Evolutionary conservation across 1,140 invertebrate genomes (phyloP), one percentile per base, ranked within the genome.

Genomic region (Aphidius ervi): DNA sequence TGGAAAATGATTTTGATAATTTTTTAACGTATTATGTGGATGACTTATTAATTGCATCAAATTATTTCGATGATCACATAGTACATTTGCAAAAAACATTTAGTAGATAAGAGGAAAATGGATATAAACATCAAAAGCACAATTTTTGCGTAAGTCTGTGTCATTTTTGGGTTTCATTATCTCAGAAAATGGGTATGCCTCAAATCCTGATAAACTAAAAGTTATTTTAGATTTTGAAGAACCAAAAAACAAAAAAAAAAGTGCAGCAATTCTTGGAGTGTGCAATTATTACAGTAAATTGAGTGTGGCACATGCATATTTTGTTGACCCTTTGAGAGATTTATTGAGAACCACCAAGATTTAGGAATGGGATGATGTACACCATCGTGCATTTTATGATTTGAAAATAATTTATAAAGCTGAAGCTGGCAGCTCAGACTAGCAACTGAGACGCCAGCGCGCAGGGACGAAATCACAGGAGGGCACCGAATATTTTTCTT

Each of bases 231-330:
- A 56, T 2, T 56, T 56, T 56, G 37, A 23, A 7, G n/a, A 3
- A 6, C 55, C 55, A 31, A 39, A 10, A 23, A 39, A 46, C 37
- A 43, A 45, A 16, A 43, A 16, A n/a, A 16, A 56, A 45, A 8
- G 46, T 1, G 43, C 42, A 20, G n/a, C 23, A 23, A 39, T 56
- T n/a, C 23, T 56, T 5, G 55, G 55, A 3, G 42, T 56, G 16
- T 56, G 55, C 10, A 56, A 56, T 46, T 46, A 56, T 56, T 46
- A 56, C 20, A 31, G 55, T 31, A 43, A 56, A 10, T 56, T 56
- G 31, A 56, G 41, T 9, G 4, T 56, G 1, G 9, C 8, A 5
- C 42, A 56, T 56, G 43, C 55, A 23, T 20, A 39, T 5, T 46
- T 31, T 47, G 42, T 56, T 46, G 55, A 56, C 3, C 55, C 55